These are phyloP conservation scores for Homarus americanus DNA, from an alignment of 1,140 invertebrate genomes.

Conservation along the genomic window DNA sequence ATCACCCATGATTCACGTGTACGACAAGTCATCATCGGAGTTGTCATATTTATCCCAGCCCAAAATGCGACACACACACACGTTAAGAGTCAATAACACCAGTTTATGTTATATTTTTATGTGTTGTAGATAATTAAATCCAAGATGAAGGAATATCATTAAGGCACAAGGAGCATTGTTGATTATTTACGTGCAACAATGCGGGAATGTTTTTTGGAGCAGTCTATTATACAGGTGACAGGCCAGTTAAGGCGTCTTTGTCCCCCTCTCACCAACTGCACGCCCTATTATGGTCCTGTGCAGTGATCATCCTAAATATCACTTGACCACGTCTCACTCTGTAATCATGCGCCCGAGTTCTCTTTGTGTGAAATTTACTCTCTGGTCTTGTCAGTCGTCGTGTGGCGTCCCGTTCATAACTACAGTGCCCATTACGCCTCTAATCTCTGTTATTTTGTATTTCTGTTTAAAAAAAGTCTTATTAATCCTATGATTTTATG, in stretches of 20 bases:
- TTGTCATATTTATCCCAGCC: too few species aligned
- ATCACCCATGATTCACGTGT: too few species aligned
- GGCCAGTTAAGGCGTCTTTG: neutral
- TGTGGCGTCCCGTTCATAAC: neutral
- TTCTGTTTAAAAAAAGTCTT: too few species aligned
- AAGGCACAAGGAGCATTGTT: neutral
- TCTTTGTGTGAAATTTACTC: neutral
- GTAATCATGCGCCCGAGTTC: neutral
- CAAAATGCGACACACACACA: too few species aligned
- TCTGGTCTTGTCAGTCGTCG: neutral
- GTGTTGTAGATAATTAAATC: neutral
- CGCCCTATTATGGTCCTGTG: neutral
- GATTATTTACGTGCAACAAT: neutral
- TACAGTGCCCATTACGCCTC: neutral
- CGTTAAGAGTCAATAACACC: too few species aligned
- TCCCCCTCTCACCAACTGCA: neutral
- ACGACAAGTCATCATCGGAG: too few species aligned
- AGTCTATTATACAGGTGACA: neutral
- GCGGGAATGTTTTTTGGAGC: neutral
- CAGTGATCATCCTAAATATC: neutral
- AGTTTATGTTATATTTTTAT: neutral
- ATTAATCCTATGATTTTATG: too few species aligned
- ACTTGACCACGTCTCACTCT: neutral
- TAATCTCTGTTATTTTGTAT: neutral
- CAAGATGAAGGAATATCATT: neutral